Base-by-base conservation (phyloP, 2,888 invertebrate genomes). In the Eilema griseolum region DNA sequence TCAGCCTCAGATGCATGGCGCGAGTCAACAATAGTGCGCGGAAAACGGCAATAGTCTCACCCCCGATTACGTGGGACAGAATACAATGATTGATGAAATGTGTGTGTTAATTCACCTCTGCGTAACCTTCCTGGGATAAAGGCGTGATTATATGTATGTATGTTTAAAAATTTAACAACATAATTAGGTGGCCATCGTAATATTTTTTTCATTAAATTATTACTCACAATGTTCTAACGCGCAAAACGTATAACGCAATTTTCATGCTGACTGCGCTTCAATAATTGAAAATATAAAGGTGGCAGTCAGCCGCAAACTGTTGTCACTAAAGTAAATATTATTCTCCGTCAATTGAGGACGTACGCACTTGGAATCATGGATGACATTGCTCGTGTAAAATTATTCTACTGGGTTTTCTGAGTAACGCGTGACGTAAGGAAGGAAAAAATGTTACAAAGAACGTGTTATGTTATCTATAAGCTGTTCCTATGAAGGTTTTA, bases 261-360 rank as follows among this genome's bases (percentile, higher is more conserved):
- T 76, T 69, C 74, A 78, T 74, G 74, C 69, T 61, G 70, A 62
- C 79, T 78, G 72, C 68, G 70, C 56, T 68, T 28, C 20, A 52
- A 81, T 72, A 79, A 79, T 75, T 75, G 74, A 73, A 73, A 81
- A 77, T 75, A 81, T 79, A 80, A 79, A 56, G 60, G 16, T 66
- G 61, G 67, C 61, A 63, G 73, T 77, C 67, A 33, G 23, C 62
- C 63, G 66, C 61, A 72, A 77, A 77, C 70, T 75, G 72, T 71
- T 70, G 71, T 72, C 66, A 71, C 71, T 74, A 74, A 77, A 79
- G 72, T 79, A 80, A 81, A 80, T 81, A 81, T 79, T 68, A 81
- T 69, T 60, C 72, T 69, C 56, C 72, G 71, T 79, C 81, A 80
- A 78, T 79, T 73, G 81, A 67, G 76, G 67, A 66, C 67, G 72